These are phyloP conservation scores for Typhlomys cinereus DNA, from an alignment of 2,113 vertebrate species.

Conservation along the genomic window DNA sequence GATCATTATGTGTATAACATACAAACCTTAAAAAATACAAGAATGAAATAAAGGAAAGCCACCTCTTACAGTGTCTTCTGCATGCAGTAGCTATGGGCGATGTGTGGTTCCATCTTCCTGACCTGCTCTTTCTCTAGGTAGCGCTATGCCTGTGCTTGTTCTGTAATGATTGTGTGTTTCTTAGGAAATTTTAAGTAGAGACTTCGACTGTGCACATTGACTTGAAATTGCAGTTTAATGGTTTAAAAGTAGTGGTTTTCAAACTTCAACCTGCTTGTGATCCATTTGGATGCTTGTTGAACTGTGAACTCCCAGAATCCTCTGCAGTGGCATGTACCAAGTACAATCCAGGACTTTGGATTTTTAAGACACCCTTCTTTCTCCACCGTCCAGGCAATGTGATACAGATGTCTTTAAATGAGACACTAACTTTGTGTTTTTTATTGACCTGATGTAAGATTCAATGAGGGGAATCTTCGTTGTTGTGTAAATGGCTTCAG, in stretches of 20 bases:
- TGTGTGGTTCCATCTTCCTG: neutral
- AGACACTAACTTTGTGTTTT: neutral
- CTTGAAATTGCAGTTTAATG: neutral
- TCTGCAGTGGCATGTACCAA: neutral
- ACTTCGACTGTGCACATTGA: neutral
- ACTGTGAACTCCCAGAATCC: neutral
- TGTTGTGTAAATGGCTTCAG: neutral
- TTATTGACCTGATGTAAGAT: neutral
- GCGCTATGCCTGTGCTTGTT: neutral
- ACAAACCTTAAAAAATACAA: neutral
- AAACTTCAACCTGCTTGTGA: neutral
- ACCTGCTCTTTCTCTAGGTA: neutral
- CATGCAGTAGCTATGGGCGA: neutral
- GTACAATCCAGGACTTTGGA: neutral
- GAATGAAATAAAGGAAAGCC: neutral
- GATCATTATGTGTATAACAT: neutral
- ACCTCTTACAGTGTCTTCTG: neutral
- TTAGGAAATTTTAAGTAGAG: neutral
- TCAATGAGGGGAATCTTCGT: neutral
- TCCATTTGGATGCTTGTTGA: neutral
- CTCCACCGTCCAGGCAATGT: neutral
- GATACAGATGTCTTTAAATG: neutral
- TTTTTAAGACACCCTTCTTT: neutral
- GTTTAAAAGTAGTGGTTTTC: constrained; percentile 12
- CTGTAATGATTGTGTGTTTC: neutral